phyloP scores from a whole-genome alignment of 2,797 vertebrate genomes.

The Pitangus sulphuratus region DNA sequence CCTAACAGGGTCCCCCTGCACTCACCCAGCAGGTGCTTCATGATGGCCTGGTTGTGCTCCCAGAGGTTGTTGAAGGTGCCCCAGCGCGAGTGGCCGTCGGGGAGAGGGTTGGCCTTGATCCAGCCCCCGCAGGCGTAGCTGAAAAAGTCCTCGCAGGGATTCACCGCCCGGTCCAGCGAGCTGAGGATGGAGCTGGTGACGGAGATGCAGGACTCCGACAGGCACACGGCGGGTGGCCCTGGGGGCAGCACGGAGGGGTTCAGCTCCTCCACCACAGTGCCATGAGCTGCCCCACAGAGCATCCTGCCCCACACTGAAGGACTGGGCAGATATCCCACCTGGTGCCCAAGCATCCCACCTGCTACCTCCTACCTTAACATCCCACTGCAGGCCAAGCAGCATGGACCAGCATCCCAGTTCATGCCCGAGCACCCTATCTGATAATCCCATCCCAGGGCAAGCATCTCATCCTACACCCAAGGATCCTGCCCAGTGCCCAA shows the following conservation, averaged over 20 bases:
- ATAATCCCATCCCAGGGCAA: no score
- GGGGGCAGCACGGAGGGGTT: neutral
- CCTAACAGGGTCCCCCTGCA: accelerated
- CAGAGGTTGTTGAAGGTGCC: slow-evolving; percentile 95
- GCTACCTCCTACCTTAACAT: neutral
- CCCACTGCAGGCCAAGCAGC: accelerated
- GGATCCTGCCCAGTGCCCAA: neutral
- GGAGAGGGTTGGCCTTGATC: slow-evolving; percentile 92
- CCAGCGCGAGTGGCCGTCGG: slow-evolving; percentile 95
- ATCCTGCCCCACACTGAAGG: accelerated
- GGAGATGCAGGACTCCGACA: slow-evolving; percentile 88
- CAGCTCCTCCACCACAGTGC: neutral
- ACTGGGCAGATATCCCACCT: neutral
- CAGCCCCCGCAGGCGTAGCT: slow-evolving; percentile 93
- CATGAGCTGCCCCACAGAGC: accelerated
- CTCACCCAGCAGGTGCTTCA: slow-evolving; percentile 94
- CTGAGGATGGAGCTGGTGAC: slow-evolving; percentile 87
- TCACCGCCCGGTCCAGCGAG: slow-evolving; percentile 86
- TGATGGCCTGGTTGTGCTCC: slow-evolving; percentile 95
- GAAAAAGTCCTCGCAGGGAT: slow-evolving; percentile 96
- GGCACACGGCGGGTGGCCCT: slow-evolving; percentile 84
- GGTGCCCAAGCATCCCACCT: neutral
- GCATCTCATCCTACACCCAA: neutral
- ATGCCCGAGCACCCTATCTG: neutral
- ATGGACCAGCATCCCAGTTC: accelerated